Base-by-base conservation (phyloP, 2,888 invertebrate genomes). In the Eucriotettix oculatus region DNA sequence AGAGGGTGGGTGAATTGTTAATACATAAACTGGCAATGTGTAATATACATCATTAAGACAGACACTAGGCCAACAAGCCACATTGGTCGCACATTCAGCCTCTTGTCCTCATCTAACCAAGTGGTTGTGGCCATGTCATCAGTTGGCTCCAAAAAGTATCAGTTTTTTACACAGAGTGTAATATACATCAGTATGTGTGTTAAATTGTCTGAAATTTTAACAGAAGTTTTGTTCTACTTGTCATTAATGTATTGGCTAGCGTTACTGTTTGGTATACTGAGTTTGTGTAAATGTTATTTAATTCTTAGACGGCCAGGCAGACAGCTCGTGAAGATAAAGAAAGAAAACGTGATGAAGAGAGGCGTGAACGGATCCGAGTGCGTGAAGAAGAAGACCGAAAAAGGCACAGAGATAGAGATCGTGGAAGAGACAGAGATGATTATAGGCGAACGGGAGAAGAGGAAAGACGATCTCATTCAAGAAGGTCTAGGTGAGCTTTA, bases 321-420 rank as follows among this genome's bases (percentile, higher is more conserved):
- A 76, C 76, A 68, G 74, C 75, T 64, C 69, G 77, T 65, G 76
- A 78, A 66, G 77, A 78, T 64, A 74, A 78, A 65, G 79, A 79
- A 64, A 76, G 76, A 61, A 73, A 73, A 64, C 68, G 77, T 62
- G 76, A 78, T 65, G 75, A 76, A 64, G 78, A 79, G 56, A 71
- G 77, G 48, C 74, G 76, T 66, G 74, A 76, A 67, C 69, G 75
- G 40, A 69, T 70, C 68, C 52, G 71, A 17, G 52, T 57, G 43
- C 57, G 61, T 14, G 63, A 63, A 53, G 61, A 61, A 58, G 63
- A 63, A 43, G 63, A 63, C 10, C 53, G 60, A 9, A 56, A 41
- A 43, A 53, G 61, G 29, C 29, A 29, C 29, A 29, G 29, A 53
- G 54, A 41, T 41, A 57, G 59, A 48, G 57, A 59, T 48, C 44